Evolutionary conservation across 2,797 vertebrate genomes (phyloP).

Genomic region (Pseudopleuronectes americanus): DNA sequence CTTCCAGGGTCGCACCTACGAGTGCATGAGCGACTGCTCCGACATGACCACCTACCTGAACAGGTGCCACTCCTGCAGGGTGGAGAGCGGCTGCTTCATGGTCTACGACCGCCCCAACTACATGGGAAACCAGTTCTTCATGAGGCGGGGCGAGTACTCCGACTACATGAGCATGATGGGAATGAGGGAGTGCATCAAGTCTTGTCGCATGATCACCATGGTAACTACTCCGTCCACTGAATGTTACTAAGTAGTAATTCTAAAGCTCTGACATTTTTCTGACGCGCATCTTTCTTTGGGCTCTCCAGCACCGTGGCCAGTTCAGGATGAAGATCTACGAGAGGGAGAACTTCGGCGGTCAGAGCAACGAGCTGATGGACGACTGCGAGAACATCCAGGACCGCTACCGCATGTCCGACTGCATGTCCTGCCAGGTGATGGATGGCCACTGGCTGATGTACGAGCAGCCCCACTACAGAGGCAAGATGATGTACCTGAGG

Average conservation of each 20-base stretch:
- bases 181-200: constrained; percentile 65
- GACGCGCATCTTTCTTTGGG: not conserved
- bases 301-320: constrained; percentile 69
- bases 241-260: too few species aligned
- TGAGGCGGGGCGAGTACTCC: constrained; percentile 77
- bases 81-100: constrained; percentile 81
- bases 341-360: constrained; percentile 74
- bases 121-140: constrained; percentile 73
- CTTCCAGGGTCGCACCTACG: constrained; percentile 80
- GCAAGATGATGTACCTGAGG: constrained; percentile 75
- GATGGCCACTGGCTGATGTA: constrained; percentile 80
- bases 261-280: not conserved
- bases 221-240: constrained; percentile 11
- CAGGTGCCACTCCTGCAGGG: constrained; percentile 77
- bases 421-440: constrained; percentile 75
- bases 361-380: constrained; percentile 43
- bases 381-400: constrained; percentile 63
- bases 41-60: constrained; percentile 76
- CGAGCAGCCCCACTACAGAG: constrained; percentile 75
- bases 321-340: constrained; percentile 81
- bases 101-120: constrained; percentile 74
- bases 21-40: constrained; percentile 73
- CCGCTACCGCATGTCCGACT: constrained; percentile 69
- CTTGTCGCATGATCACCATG: constrained; percentile 76
- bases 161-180: constrained; percentile 73